A percentile compares a stretch with the other conserved stretches of the same genome.
phyloP scores from a whole-genome alignment of 2,797 vertebrate genomes.

The Chrysocyon brachyurus region DNA sequence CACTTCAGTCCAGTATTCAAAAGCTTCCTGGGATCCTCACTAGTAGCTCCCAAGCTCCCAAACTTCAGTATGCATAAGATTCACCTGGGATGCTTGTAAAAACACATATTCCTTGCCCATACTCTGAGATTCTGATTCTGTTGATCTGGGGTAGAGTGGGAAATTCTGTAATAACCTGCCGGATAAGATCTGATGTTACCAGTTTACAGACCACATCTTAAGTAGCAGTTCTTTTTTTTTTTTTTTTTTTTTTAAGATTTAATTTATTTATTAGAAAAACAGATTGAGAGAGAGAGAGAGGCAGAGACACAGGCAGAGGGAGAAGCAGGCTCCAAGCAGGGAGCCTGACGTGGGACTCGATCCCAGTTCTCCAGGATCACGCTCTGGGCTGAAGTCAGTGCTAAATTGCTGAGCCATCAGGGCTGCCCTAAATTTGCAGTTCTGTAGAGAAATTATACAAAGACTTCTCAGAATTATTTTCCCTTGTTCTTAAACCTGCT shows the following conservation, averaged over 20 bases:
- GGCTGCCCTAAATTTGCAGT: background rate
- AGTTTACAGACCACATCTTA: background rate
- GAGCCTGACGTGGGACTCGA: too few species aligned
- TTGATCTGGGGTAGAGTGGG: background rate
- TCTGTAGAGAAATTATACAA: background rate
- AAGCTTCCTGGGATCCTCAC: background rate
- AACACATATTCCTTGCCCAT: background rate
- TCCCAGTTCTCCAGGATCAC: too few species aligned
- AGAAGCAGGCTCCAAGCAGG: too few species aligned
- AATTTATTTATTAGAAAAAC: too few species aligned
- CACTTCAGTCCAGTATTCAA: background rate
- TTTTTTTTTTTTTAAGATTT: too few species aligned
- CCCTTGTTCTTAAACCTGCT: background rate
- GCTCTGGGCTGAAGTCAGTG: too few species aligned
- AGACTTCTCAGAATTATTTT: background rate
- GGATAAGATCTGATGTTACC: background rate
- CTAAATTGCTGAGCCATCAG: too few species aligned
- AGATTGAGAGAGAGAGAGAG: too few species aligned
- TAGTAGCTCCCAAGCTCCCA: background rate
- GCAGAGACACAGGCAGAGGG: too few species aligned
- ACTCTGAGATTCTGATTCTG: background rate
- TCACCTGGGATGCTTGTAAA: background rate
- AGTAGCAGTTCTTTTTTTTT: background rate
- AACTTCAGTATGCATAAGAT: background rate
- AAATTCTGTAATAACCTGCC: background rate